Evolutionary conservation across 2,797 vertebrate species (phyloP).

Genomic region (Hyperoplus immaculatus): DNA sequence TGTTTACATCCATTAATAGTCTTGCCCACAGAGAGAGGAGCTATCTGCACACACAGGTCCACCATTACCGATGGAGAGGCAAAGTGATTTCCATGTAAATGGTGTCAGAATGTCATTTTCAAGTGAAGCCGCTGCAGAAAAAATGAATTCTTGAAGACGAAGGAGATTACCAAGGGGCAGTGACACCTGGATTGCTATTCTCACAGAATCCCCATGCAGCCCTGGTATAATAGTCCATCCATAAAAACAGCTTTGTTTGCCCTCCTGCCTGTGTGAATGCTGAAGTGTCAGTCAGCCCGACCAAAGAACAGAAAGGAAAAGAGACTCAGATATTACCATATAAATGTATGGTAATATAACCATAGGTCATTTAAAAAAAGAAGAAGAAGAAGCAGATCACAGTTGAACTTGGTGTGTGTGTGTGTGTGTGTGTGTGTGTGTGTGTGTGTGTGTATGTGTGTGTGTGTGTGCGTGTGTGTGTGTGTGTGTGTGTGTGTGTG

Average conservation of each 20-base stretch:
- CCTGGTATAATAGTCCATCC: conserved; percentile 79
- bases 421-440: conserved; percentile 23
- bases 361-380: conserved; percentile 61
- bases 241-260: conserved; percentile 84
- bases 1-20: conserved; percentile 69
- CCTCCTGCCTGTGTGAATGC: conserved; percentile 57
- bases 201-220: conserved; percentile 74
- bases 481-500: conserved; percentile 10
- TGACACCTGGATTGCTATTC: conserved; percentile 81
- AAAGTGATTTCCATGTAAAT: conserved; percentile 89
- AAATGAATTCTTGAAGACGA: conserved; percentile 84
- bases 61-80: conserved; percentile 75
- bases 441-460: not conserved
- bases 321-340: conserved; percentile 68
- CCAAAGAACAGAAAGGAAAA: conserved; percentile 54
- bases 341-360: conserved; percentile 77
- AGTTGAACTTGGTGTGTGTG: conserved; percentile 34
- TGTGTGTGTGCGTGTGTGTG: conserved; percentile 21
- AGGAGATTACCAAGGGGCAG: conserved; percentile 79
- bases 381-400: conserved; percentile 62
- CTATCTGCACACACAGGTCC: conserved; percentile 66
- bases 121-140: conserved; percentile 74
- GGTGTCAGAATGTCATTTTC: conserved; percentile 82
- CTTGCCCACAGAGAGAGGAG: conserved; percentile 72
- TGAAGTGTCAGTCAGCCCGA: conserved; percentile 72